A percentile compares a stretch with the other conserved stretches of the same genome.
Evolutionary conservation across 2,888 invertebrate species (phyloP).

Genomic region (Clusia tigrina): DNA sequence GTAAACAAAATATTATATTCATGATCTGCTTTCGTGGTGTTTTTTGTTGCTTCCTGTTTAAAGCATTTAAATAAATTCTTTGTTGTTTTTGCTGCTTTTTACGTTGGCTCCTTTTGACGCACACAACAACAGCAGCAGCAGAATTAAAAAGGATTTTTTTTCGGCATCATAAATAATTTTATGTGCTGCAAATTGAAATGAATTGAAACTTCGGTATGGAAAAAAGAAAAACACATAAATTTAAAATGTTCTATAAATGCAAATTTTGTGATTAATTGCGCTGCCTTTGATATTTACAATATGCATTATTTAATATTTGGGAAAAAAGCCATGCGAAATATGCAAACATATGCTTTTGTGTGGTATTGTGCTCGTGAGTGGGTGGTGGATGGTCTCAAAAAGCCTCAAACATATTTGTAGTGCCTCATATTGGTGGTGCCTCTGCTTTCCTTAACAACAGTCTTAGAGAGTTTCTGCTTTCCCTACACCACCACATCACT

Average conservation of each 20-base stretch:
- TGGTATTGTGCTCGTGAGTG: too few relatives aligned
- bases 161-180: conserved; percentile 34
- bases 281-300: neutral
- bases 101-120: neutral
- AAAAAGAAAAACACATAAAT: conserved; percentile 5
- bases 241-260: neutral
- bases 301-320: too few relatives aligned
- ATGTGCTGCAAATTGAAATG: conserved; percentile 49
- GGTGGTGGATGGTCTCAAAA: too few relatives aligned
- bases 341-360: too few relatives aligned
- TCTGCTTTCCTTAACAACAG: too few relatives aligned
- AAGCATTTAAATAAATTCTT: neutral
- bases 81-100: neutral
- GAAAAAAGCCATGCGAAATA: too few relatives aligned
- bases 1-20: conserved; percentile 34
- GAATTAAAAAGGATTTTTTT: conserved; percentile 3
- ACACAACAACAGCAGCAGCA: conserved; percentile 3
- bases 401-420: too few relatives aligned
- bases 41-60: conserved; percentile 9
- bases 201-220: conserved; percentile 34
- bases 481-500: too few relatives aligned
- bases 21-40: conserved; percentile 26
- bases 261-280: neutral
- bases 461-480: too few relatives aligned
- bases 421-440: too few relatives aligned